Conservation (phyloP, 2,888 invertebrate species). For the Uropetala carovei region DNA sequence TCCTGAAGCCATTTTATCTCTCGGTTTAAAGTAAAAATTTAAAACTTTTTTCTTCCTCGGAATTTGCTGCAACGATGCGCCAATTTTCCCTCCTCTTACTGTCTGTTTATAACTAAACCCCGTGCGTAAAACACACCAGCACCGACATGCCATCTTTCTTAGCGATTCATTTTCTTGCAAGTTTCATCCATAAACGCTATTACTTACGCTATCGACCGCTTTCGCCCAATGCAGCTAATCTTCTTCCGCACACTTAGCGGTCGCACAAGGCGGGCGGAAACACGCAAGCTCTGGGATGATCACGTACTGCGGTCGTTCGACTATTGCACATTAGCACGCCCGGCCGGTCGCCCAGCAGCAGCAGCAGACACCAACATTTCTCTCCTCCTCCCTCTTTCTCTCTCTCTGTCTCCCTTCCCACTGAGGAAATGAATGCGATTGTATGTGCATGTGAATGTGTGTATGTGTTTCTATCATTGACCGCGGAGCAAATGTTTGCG, state of each 20-base stretch:
- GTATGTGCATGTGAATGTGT: background rate
- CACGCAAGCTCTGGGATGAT: slow-evolving; percentile 22
- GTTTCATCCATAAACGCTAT: background rate
- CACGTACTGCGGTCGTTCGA: slow-evolving; percentile 37
- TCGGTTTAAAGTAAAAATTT: too few species aligned
- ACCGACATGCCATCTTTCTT: too few species aligned
- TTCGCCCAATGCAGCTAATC: background rate
- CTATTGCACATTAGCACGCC: slow-evolving; percentile 18
- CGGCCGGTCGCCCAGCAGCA: background rate
- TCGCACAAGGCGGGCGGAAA: background rate
- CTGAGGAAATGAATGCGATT: background rate
- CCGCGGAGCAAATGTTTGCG: slow-evolving; percentile 53
- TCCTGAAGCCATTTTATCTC: too few species aligned
- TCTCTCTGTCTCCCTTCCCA: background rate
- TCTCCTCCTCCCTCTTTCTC: background rate
- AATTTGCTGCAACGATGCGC: too few species aligned
- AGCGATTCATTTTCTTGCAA: background rate
- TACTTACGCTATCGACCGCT: background rate
- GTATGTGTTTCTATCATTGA: slow-evolving; percentile 8
- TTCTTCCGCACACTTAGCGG: background rate
- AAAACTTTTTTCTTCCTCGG: too few species aligned
- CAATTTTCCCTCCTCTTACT: too few species aligned
- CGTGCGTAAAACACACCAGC: too few species aligned
- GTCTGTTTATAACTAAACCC: too few species aligned
- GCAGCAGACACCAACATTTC: too few species aligned